These are phyloP conservation scores for Tribolium freemani DNA, from an alignment of 2,888 invertebrate species.

Conservation along the genomic window DNA sequence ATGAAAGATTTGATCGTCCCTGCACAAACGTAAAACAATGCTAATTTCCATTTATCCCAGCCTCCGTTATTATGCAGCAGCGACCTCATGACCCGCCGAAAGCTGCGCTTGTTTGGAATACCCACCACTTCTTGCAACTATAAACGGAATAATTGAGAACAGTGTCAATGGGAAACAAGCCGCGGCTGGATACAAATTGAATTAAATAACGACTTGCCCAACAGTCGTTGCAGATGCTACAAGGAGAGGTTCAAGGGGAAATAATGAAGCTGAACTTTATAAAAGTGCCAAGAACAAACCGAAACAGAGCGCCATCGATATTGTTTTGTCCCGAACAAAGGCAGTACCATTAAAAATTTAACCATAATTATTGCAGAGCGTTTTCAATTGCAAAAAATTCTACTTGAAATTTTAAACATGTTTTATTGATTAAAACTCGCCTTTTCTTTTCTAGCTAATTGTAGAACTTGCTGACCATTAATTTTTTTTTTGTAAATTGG, in stretches of 20 bases:
- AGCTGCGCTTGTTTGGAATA: conserved; percentile 29
- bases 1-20: neutral
- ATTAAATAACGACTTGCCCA: conserved; percentile 48
- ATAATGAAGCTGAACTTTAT: conserved; percentile 27
- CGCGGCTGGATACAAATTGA: conserved; percentile 45
- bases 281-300: conserved; percentile 4
- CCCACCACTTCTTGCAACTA: conserved; percentile 34
- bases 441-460: neutral
- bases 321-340: neutral
- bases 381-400: neutral
- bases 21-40: neutral
- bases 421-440: neutral
- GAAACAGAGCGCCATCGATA: neutral
- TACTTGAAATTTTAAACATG: neutral
- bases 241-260: conserved; percentile 27
- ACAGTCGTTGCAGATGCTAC: conserved; percentile 44
- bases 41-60: conserved; percentile 22
- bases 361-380: neutral
- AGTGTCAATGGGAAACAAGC: conserved; percentile 48
- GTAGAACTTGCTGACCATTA: no score
- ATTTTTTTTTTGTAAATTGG: no score
- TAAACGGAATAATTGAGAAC: conserved; percentile 48
- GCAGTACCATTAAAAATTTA: neutral
- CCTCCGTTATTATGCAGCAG: conserved; percentile 17
- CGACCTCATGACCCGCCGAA: conserved; percentile 21